Evolutionary conservation across 2,888 invertebrate genomes (phyloP).

Genomic region (Acanthopleura granulata): DNA sequence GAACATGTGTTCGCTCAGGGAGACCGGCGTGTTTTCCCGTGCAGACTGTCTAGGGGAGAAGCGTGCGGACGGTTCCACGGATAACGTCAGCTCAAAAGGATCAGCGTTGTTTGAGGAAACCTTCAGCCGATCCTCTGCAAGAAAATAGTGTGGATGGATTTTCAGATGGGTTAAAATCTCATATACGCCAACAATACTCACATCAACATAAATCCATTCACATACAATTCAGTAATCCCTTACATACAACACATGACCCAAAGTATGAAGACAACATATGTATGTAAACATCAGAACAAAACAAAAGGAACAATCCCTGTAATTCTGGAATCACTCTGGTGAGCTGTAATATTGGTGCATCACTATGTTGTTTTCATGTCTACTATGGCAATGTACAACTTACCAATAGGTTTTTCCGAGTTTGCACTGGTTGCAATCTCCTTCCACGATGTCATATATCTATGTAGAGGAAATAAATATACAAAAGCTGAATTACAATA

Average conservation of each 20-base stretch:
- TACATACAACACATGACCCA: too few species aligned
- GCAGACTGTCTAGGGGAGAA: constrained; percentile 53
- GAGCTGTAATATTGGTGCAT: too few species aligned
- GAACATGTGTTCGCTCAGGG: constrained; percentile 17
- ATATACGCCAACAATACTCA: too few species aligned
- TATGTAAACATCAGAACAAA: neutral
- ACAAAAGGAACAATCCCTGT: neutral
- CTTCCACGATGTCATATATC: constrained; percentile 61
- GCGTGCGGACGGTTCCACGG: constrained; percentile 51
- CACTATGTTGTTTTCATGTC: too few species aligned
- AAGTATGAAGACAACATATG: neutral
- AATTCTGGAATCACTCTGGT: neutral
- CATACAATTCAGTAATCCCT: too few species aligned
- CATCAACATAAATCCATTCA: too few species aligned
- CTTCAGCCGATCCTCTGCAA: constrained; percentile 51
- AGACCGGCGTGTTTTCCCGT: constrained; percentile 47
- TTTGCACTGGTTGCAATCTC: constrained; percentile 62
- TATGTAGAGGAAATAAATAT: constrained; percentile 31
- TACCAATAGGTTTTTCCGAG: constrained; percentile 60
- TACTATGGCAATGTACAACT: constrained; percentile 24
- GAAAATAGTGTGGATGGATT: neutral
- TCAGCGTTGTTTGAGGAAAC: constrained; percentile 45
- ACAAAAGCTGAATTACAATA: too few species aligned
- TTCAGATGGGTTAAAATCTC: too few species aligned
- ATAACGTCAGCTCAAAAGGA: constrained; percentile 54